phyloP scores from a whole-genome alignment of 2,113 vertebrate genomes.

The Dermatemys mawii region DNA sequence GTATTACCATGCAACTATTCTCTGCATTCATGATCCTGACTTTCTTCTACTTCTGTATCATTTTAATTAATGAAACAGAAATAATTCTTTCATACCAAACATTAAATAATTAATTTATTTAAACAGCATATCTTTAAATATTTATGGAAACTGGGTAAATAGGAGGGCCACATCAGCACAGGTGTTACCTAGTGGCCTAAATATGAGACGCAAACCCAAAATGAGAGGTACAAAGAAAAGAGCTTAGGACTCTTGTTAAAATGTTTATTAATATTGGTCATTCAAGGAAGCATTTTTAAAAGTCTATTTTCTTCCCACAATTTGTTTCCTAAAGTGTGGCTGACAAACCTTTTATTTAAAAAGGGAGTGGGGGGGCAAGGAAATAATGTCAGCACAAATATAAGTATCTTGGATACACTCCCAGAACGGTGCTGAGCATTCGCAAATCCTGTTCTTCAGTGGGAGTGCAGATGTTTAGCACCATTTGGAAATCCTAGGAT shows the following conservation, averaged over 20 bases:
- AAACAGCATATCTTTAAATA: not conserved
- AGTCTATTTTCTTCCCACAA: not conserved
- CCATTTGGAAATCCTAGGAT: not conserved
- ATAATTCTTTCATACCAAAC: not conserved
- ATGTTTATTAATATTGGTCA: not conserved
- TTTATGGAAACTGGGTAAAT: not conserved
- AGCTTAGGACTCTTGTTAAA: not conserved
- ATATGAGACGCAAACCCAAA: not conserved
- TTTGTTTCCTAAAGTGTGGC: not conserved
- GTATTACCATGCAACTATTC: not conserved
- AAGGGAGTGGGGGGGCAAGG: too few relatives aligned
- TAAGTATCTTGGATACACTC: not conserved
- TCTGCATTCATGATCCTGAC: not conserved
- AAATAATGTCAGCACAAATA: not conserved
- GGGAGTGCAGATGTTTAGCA: not conserved
- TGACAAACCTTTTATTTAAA: not conserved
- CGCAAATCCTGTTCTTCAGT: not conserved
- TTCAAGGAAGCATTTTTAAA: not conserved
- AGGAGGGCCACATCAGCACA: not conserved
- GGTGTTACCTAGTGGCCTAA: too few relatives aligned
- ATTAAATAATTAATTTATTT: not conserved
- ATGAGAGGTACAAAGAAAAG: not conserved
- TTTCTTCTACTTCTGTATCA: not conserved
- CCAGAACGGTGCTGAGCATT: not conserved
- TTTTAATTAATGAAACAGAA: not conserved